Percentiles rank a stretch among this genome's conserved stretches.
These are phyloP conservation scores for Lepidothrix coronata DNA, from an alignment of 2,113 vertebrate species.

Conservation along the genomic window DNA sequence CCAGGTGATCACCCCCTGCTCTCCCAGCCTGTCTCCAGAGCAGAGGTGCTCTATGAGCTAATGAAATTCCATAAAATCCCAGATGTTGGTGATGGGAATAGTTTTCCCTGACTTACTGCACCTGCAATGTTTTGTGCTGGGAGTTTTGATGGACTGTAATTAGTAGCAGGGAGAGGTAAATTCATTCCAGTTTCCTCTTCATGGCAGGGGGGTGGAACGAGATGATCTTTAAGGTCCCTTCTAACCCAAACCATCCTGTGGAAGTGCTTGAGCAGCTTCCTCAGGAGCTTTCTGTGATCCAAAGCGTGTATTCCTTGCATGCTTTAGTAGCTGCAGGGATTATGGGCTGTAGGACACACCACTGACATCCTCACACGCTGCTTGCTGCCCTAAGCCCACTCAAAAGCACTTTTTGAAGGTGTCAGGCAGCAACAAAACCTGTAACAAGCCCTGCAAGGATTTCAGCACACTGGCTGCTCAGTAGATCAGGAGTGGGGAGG, in stretches of 20 bases:
- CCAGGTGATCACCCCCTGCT: background rate
- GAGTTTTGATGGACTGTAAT: background rate
- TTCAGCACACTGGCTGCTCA: background rate
- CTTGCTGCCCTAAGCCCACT: background rate
- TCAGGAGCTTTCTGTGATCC: background rate
- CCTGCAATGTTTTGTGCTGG: background rate
- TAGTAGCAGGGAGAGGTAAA: background rate
- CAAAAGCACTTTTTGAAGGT: rapidly evolving
- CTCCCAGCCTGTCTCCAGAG: background rate
- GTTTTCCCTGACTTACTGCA: background rate
- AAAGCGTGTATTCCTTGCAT: background rate
- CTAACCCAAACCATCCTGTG: background rate
- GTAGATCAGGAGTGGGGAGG: background rate
- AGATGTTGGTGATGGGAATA: background rate
- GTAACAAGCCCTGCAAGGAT: background rate
- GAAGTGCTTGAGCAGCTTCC: background rate
- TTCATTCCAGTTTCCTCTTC: background rate
- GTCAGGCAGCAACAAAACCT: background rate
- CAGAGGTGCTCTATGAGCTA: background rate
- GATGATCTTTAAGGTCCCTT: background rate
- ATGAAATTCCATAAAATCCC: background rate
- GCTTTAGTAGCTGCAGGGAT: background rate
- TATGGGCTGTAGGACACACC: background rate
- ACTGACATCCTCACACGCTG: too few species aligned
- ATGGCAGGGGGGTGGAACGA: background rate